Conservation (phyloP, 2,888 invertebrate genomes). For the Hypselothyrea guttata region DNA sequence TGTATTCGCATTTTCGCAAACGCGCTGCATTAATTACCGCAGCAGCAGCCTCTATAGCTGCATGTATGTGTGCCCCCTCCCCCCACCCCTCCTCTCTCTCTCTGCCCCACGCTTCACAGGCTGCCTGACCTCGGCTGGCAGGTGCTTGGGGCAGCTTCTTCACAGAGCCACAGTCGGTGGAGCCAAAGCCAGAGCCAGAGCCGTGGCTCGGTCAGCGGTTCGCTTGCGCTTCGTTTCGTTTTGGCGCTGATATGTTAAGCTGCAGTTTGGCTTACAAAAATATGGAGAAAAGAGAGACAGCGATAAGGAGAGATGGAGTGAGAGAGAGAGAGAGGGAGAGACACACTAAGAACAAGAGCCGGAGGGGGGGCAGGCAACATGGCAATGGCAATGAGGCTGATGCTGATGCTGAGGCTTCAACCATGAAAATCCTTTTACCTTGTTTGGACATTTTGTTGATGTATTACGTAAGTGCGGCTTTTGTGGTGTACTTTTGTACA, state of each 20-base stretch:
- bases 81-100: not conserved
- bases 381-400: slow-evolving; percentile 55
- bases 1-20: slow-evolving; percentile 78
- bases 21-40: slow-evolving; percentile 78
- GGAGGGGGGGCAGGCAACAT: not conserved
- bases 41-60: slow-evolving; percentile 63
- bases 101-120: not conserved
- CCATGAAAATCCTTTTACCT: slow-evolving; percentile 71
- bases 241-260: slow-evolving; percentile 72
- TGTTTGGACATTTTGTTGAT: slow-evolving; percentile 75
- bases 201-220: slow-evolving; percentile 65
- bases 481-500: slow-evolving; percentile 58
- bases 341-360: not conserved
- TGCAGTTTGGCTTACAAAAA: slow-evolving; percentile 76
- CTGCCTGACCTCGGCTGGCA: slow-evolving; percentile 19
- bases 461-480: slow-evolving; percentile 77
- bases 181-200: slow-evolving; percentile 18
- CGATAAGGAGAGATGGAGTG: too few relatives aligned
- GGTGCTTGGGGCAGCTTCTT: slow-evolving; percentile 62
- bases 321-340: not conserved
- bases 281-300: slow-evolving; percentile 44
- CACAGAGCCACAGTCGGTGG: slow-evolving; percentile 14
- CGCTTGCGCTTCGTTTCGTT: slow-evolving; percentile 43
- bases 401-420: slow-evolving; percentile 11
- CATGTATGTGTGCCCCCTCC: slow-evolving; percentile 18